Percentiles rank a stretch among this genome's conserved stretches.
Evolutionary conservation across 2,888 invertebrate genomes (phyloP).

Genomic region (Hypercompe scribonia): DNA sequence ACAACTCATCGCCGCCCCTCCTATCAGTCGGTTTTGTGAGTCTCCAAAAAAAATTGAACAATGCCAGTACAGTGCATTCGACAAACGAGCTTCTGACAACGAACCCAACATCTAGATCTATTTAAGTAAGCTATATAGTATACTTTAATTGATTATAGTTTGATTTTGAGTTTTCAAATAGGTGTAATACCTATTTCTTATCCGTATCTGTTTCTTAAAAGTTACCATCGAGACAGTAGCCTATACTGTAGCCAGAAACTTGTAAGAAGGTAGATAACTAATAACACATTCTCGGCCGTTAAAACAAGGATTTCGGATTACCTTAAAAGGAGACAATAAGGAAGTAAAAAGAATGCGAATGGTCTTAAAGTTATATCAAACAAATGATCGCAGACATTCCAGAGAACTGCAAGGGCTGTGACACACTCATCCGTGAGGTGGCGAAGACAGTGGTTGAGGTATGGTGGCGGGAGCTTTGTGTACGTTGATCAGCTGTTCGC

Average conservation of each 20-base stretch:
- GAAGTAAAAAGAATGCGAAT: neutral
- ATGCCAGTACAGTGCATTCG: neutral
- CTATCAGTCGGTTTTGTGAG: conserved; percentile 23
- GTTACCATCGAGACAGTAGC: neutral
- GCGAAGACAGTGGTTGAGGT: neutral
- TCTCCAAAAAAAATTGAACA: conserved; percentile 12
- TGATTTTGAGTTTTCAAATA: neutral
- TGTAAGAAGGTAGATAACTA: neutral
- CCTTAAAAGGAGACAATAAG: neutral
- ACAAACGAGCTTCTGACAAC: neutral
- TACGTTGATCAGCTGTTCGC: conserved; percentile 54
- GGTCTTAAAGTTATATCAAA: neutral
- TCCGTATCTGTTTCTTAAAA: neutral
- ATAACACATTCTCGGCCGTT: neutral
- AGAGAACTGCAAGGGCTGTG: neutral
- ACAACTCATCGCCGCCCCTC: conserved; percentile 19
- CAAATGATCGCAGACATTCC: neutral
- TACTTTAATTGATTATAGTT: neutral
- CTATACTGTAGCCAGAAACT: too few species aligned
- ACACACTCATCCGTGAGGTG: neutral
- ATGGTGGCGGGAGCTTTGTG: conserved; percentile 27
- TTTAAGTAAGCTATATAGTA: neutral
- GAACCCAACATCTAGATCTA: neutral
- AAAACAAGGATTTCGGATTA: neutral
- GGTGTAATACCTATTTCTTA: too few species aligned